These are phyloP conservation scores for Pholis gunnellus DNA, from an alignment of 2,113 vertebrate species.

Conservation along the genomic window DNA sequence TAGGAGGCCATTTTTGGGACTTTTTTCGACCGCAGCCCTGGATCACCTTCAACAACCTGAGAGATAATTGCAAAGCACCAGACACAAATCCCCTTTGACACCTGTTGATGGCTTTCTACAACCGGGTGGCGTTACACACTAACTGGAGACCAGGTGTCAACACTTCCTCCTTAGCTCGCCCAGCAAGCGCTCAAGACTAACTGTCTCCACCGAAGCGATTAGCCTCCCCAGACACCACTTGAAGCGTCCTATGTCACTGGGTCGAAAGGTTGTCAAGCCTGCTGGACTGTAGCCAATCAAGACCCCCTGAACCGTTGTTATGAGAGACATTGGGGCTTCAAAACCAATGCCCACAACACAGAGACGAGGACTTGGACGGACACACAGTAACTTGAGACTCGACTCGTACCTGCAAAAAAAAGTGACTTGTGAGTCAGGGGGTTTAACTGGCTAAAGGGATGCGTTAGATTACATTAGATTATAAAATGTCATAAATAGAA, in stretches of 20 bases:
- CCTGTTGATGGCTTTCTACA: neutral
- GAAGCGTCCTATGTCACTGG: neutral
- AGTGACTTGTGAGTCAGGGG: no score
- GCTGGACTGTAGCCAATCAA: neutral
- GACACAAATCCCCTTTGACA: slow-evolving; percentile 2
- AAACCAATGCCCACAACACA: neutral
- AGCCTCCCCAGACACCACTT: slow-evolving; percentile 25
- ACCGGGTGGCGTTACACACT: neutral
- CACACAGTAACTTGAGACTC: no score
- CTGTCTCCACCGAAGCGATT: slow-evolving; percentile 37
- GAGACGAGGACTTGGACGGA: no score
- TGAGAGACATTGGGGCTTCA: neutral
- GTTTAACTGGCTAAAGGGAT: no score
- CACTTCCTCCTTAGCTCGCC: neutral
- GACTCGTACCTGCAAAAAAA: no score
- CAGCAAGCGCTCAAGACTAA: slow-evolving; percentile 35
- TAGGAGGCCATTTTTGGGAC: no score
- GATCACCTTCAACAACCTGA: neutral
- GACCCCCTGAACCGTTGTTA: neutral
- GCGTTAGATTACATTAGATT: no score
- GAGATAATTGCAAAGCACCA: neutral
- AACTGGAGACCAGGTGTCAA: slow-evolving; percentile 31
- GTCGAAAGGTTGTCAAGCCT: slow-evolving; percentile 15
- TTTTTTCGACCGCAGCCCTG: no score
- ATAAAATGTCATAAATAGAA: no score